Evolutionary conservation across 2,797 vertebrate species (phyloP).

Genomic region (Thalassophryne amazonica): DNA sequence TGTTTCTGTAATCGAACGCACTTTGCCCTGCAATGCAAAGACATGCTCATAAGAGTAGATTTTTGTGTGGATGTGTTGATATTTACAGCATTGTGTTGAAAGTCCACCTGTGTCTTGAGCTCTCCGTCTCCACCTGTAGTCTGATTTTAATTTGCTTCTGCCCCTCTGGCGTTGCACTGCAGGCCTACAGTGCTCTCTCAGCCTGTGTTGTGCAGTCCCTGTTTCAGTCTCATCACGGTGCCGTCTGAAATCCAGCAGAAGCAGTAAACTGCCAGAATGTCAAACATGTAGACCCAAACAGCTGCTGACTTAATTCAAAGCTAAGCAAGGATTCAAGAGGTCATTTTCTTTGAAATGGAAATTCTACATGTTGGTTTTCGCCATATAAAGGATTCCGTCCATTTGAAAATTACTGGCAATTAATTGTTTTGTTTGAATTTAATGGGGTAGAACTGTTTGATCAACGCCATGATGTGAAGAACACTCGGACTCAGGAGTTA

Average conservation of each 20-base stretch:
- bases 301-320: constrained; percentile 20
- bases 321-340: neutral
- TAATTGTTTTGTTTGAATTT: constrained; percentile 6
- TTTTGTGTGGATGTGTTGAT: constrained; percentile 36
- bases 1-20: too few species aligned
- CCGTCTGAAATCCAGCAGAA: constrained; percentile 43
- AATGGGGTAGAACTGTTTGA: constrained; percentile 18
- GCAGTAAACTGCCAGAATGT: constrained; percentile 47
- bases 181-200: constrained; percentile 43
- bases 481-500: constrained; percentile 54
- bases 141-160: constrained; percentile 20
- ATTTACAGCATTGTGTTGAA: constrained; percentile 25
- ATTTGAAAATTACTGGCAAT: constrained; percentile 1
- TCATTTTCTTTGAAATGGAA: constrained; percentile 7
- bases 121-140: constrained; percentile 14
- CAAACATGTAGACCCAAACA: constrained; percentile 31
- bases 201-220: constrained; percentile 51
- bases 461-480: constrained; percentile 15
- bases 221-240: constrained; percentile 37
- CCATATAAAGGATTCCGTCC: constrained; percentile 3
- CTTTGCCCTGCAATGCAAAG: constrained; percentile 3
- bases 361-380: constrained; percentile 5
- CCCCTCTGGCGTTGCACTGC: constrained; percentile 49
- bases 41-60: neutral
- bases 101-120: constrained; percentile 15